Evolutionary conservation across 2,888 invertebrate genomes (phyloP), one percentile per base, ranked within the genome.

Genomic region (Fragum whitleyi): DNA sequence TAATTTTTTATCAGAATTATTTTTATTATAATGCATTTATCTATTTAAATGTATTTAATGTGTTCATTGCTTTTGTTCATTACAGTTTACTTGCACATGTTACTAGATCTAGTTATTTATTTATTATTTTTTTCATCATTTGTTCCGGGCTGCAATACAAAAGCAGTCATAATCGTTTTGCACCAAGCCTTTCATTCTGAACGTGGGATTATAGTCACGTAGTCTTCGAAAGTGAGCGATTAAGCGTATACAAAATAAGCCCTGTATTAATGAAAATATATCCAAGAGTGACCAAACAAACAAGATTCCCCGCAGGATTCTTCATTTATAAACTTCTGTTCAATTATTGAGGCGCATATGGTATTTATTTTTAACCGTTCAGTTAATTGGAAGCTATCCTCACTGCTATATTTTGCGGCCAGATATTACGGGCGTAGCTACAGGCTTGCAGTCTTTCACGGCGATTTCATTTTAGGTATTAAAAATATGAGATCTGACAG

Each of bases 391-490:
- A 65, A 65, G 36, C 62, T 65, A 65, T 65, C 65, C 42, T 1
- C 3, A 42, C 16, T 65, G 42, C 21, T 65, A 36, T n/a, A 42
- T 23, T n/a, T 39, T 32, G 21, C 65, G 65, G 42, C 65, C 21
- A 39, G 21, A 11, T 53, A 53, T 74, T 65, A 70, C 62, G 65
- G 79, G 79, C 32, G 79, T 79, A 74, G 70, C 74, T 70, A 28
- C 51, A 26, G 53, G 39, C 39, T 36, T 65, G 65, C 65, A 53
- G 74, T 36, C 28, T 62, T 21, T 32, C 36, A 57, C 75, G 79
- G 75, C 75, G 68, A 68, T 72, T 68, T 75, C 55, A 75, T 67
- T 79, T 72, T 70, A 55, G 71, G 68, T 57, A 71, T 67, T 59
- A 67, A 72, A 59, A 75, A n/a, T n/a, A n/a, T n/a, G n/a, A n/a